Evolutionary conservation across 2,113 vertebrate species (phyloP), one percentile per base, ranked within the genome.

Genomic region (Cyanoderma ruficeps): DNA sequence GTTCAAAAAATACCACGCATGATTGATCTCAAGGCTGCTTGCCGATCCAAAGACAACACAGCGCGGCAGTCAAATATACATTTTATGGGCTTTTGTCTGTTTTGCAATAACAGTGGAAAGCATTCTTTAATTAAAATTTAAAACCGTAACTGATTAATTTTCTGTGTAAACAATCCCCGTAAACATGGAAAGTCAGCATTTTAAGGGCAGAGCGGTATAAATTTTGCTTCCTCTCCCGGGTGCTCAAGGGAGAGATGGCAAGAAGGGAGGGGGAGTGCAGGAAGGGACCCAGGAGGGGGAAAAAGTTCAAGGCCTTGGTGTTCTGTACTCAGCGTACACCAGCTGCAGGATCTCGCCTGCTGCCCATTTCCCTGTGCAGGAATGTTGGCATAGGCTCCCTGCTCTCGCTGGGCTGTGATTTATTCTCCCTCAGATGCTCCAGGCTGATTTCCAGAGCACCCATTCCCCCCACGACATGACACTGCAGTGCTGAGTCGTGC

Each of bases 61-160:
- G 95, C 56, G 25, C 31, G 20, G 97, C 97, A 97, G 97, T 97
- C 97, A 98, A 97, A 98, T 98, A 98, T 96, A 98, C 97, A 81
- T 98, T 98, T 98, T 98, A 98, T 98, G 98, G 97, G 97, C 95
- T 97, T 98, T 98, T 97, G 97, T 98, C 98, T 98, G 96, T 98
- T 97, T 98, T 98, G 97, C 95, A 98, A 97, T 98, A 98, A 98
- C 97, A 98, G 96, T 95, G 95, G 97, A 98, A 98, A 98, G 97
- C 97, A 97, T 97, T 98, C 98, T 97, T 98, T 98, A 98, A 98
- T 98, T 98, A 98, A 98, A 98, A 98, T 98, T 98, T 98, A 98
- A 98, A 98, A 98, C 98, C 96, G 97, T 98, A 98, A 98, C 98
- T 97, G 98, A 98, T 98, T 98, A 98, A 98, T 98, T 98, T 98